Conservation (phyloP, 2,113 vertebrate species). For the Rostratula benghalensis region DNA sequence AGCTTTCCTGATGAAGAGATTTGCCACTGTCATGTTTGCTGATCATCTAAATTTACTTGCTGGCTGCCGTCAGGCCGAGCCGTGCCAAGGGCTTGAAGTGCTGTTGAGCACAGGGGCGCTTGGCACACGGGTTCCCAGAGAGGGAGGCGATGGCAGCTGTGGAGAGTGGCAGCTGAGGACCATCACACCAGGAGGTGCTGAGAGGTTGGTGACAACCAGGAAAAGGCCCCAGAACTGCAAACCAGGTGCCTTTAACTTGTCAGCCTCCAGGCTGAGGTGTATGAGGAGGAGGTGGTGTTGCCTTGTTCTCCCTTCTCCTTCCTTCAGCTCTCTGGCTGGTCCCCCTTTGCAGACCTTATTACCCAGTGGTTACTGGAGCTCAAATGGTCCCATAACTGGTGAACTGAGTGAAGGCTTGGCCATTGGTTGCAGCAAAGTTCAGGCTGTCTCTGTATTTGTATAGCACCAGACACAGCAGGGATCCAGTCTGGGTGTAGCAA, state of each 20-base stretch:
- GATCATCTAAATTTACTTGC: not conserved
- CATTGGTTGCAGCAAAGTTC: not conserved
- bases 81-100: not conserved
- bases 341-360: not conserved
- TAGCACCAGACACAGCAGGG: too few species aligned
- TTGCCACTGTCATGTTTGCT: not conserved
- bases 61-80: not conserved
- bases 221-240: not conserved
- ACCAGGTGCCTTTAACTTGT: not conserved
- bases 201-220: not conserved
- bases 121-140: not conserved
- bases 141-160: not conserved
- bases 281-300: too few species aligned
- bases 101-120: not conserved
- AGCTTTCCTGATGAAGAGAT: not conserved
- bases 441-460: not conserved
- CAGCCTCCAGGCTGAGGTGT: not conserved
- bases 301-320: not conserved
- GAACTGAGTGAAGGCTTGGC: not conserved
- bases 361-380: not conserved
- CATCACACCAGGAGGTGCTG: fast-evolving
- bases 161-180: not conserved
- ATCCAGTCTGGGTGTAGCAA: not conserved
- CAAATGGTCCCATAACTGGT: not conserved
- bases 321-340: not conserved